Evolutionary conservation across 2,888 invertebrate genomes (phyloP), one percentile per base, ranked within the genome.

Genomic region (Synanthedon tipuliformis): DNA sequence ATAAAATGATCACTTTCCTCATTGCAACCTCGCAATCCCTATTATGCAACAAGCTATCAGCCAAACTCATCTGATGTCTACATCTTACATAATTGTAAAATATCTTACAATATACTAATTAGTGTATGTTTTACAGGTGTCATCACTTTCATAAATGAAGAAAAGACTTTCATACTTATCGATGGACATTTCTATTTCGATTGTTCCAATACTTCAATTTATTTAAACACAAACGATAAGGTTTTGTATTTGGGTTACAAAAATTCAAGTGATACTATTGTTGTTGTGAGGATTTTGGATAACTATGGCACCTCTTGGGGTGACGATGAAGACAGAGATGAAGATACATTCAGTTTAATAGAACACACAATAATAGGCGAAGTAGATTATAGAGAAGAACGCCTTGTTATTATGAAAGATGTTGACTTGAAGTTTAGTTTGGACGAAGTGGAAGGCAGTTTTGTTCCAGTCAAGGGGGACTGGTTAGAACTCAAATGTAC

Each of bases 391-490:
- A 73, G 81, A 60, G 58, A 73, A 41, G 75, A 80, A n/a, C 69
- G 86, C 3, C 55, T 63, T 55, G 78, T 88, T 1, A 70, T 66
- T 51, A 82, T 92, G 0, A 88, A 89, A 52, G 89, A 90, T 11
- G 83, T 78, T 61, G 82, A 90, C 54, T 66, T 92, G n/a, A 82
- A 75, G 53, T 81, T 93, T 51, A 87, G 89, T 66, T 77, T 94
- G 51, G 91, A 94, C 66, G 73, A 86, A 51, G 88, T 92, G 1
- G 76, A 84, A 59, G 88, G 90, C 3, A 89, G 89, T 52, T 92
- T 94, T 71, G 72, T 93, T 48, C 94, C 94, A 1, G 75, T 90
- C 15, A 79, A 89, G 57, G 94, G 94, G 2, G 94, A 94, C 71
- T 91, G 92, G 87, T 65, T 94, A 16, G 89, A 89, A 68, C 65